Evolutionary conservation across 2,888 invertebrate genomes (phyloP), one percentile per base, ranked within the genome.

Genomic region (Mimumesa dahlbomi): DNA sequence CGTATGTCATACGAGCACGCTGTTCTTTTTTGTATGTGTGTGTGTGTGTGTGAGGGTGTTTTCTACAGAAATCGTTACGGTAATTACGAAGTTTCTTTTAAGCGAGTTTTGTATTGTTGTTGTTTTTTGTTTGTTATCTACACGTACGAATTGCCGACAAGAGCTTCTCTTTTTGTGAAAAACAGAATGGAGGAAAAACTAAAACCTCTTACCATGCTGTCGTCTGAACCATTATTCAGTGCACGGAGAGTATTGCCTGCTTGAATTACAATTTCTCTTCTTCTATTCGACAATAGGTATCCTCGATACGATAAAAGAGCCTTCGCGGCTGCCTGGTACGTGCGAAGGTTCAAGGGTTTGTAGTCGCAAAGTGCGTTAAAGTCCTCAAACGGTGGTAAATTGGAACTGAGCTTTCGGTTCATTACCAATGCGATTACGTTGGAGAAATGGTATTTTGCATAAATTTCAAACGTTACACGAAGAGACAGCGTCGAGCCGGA

Each of bases 231-330:
- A 21, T 77, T 77, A 74, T 77, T 72, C 74, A 53, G 61, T 34
- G 48, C 71, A 71, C 66, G 71, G n/a, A 66, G 42, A 21, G 68
- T 65, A 77, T 63, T 71, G 75, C 53, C 48, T 49, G 49, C 42
- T 66, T 49, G 65, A 78, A 73, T 79, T 57, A 64, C 73, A 62
- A 75, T 75, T 68, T 38, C 58, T 56, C 56, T 59, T 49, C 13
- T 25, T 29, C 19, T 42, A 29, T 53, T 61, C 66, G 58, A 71
- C 65, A 68, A 66, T 75, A 54, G 65, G 43, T 54, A 68, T 57
- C 36, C 25, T 18, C 31, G 45, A 42, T 50, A 49, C 57, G 45
- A 62, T 75, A 66, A 75, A 73, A 70, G 78, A 62, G 54, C 31
- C 34, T n/a, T n/a, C 14, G 46, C 53, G 50, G 67, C 48, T 62